A percentile compares a stretch with the other conserved stretches of the same genome.
Evolutionary conservation across 2,888 invertebrate genomes (phyloP).

Genomic region (Ephialtes manifestator): DNA sequence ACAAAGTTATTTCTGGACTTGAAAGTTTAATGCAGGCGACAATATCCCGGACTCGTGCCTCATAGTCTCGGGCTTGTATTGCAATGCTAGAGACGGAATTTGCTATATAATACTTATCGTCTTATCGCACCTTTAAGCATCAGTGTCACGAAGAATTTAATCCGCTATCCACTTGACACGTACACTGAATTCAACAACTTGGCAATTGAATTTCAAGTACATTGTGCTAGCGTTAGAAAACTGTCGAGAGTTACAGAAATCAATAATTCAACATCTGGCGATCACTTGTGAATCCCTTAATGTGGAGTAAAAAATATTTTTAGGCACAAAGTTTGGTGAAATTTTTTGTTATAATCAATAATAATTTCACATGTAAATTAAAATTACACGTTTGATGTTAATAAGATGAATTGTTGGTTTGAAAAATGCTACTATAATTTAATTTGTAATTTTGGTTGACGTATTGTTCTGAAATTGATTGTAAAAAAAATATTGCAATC

Average conservation of each 20-base stretch:
- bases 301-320: not conserved
- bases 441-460: not conserved
- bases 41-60: not conserved
- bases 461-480: not conserved
- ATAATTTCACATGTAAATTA: not conserved
- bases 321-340: not conserved
- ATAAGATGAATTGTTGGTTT: not conserved
- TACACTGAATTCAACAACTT: not conserved
- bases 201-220: not conserved
- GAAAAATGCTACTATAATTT: not conserved
- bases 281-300: not conserved
- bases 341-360: not conserved
- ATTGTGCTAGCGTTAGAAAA: not conserved
- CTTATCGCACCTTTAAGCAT: not conserved
- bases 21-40: slow-evolving; percentile 46
- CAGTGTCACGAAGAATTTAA: not conserved
- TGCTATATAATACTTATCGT: not conserved
- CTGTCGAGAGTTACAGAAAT: not conserved
- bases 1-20: slow-evolving; percentile 58
- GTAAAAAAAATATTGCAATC: not conserved
- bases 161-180: not conserved
- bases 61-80: not conserved
- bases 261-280: not conserved
- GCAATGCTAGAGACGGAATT: not conserved
- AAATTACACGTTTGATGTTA: not conserved